Evolutionary conservation across 2,113 vertebrate genomes (phyloP).

Genomic region (Phalacrocorax pelagicus): DNA sequence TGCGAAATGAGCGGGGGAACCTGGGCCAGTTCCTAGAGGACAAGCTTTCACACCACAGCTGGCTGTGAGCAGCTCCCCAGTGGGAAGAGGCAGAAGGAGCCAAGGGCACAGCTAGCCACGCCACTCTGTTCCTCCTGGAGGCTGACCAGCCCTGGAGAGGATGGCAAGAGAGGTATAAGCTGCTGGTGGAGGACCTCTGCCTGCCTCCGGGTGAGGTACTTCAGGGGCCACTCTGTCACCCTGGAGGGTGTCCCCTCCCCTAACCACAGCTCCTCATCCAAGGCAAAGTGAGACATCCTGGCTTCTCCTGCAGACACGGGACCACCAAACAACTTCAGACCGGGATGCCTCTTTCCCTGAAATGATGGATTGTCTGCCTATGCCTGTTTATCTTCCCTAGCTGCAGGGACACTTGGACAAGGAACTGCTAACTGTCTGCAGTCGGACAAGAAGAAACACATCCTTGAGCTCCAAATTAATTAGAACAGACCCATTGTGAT

Average conservation of each 20-base stretch:
- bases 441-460: background rate
- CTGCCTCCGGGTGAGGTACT: background rate
- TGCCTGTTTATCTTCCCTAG: slow-evolving; percentile 15
- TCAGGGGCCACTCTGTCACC: background rate
- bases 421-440: slow-evolving; percentile 12
- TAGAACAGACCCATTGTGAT: background rate
- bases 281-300: background rate
- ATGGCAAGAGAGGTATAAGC: background rate
- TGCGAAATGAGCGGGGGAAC: background rate
- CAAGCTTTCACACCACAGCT: slow-evolving; percentile 36
- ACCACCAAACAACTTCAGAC: background rate
- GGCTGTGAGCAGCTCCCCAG: background rate
- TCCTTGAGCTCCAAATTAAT: background rate
- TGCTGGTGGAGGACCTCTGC: background rate
- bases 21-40: slow-evolving; percentile 56
- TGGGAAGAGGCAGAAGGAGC: background rate
- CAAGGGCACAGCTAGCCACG: background rate
- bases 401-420: slow-evolving; percentile 1
- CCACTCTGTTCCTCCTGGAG: background rate
- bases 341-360: background rate
- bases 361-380: background rate
- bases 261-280: background rate
- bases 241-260: background rate
- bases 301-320: background rate
- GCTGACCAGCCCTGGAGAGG: background rate